phyloP scores from a whole-genome alignment of 2,113 vertebrate genomes.

The Anthoscopus minutus region DNA sequence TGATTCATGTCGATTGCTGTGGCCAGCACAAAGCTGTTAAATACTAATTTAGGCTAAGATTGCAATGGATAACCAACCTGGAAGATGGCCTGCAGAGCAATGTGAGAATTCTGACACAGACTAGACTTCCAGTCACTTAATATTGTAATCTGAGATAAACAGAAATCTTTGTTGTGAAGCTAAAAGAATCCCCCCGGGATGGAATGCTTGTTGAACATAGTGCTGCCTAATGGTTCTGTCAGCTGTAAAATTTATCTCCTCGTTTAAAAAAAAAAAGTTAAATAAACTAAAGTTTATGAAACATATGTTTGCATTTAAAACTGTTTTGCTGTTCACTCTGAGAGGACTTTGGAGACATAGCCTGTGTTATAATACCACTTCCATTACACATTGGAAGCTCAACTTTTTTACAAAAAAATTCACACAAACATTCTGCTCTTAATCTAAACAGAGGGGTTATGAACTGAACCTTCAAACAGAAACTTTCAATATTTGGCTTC shows the following conservation, averaged over 20 bases:
- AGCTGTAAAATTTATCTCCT: neutral
- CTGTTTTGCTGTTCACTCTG: conserved; percentile 25
- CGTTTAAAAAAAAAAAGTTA: neutral
- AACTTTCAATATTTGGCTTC: conserved; percentile 51
- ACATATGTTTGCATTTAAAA: conserved; percentile 33
- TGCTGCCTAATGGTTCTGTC: neutral
- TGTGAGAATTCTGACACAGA: neutral
- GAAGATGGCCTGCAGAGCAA: neutral
- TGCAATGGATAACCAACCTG: neutral
- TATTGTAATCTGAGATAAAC: neutral
- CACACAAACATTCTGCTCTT: conserved; percentile 30
- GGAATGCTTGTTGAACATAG: neutral
- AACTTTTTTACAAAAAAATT: conserved; percentile 3
- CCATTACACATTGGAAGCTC: conserved; percentile 60
- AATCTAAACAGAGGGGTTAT: conserved; percentile 29
- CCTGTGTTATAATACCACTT: conserved; percentile 57
- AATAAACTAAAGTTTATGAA: conserved; percentile 30
- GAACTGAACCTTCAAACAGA: conserved; percentile 60
- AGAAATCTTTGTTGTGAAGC: neutral
- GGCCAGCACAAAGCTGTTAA: neutral
- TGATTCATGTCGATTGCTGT: neutral
- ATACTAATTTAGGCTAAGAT: neutral
- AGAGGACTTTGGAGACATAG: conserved; percentile 41
- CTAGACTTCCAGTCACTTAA: neutral
- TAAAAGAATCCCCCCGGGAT: neutral